These are phyloP conservation scores for Drosophila nebulosa DNA, from an alignment of 1,140 invertebrate genomes.

Conservation along the genomic window DNA sequence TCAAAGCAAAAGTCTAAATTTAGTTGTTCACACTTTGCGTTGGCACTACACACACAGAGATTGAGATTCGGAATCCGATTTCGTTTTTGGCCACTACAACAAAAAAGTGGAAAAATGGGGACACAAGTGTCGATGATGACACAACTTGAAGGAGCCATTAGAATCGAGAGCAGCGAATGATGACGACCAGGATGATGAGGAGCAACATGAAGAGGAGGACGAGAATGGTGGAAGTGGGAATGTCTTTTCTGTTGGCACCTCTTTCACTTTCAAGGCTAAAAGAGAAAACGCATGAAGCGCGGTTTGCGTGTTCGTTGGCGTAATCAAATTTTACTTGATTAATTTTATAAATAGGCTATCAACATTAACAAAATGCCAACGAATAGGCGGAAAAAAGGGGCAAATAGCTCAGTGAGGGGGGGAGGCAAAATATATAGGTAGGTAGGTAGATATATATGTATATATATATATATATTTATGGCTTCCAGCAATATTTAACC, in stretches of 20 bases:
- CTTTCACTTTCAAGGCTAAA: slow-evolving; percentile 4
- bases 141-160: background rate
- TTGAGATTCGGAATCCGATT: slow-evolving; percentile 7
- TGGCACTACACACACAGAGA: slow-evolving; percentile 34
- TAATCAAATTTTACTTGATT: slow-evolving; percentile 49
- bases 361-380: slow-evolving; percentile 39
- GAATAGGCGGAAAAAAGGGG: background rate
- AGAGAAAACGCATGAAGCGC: background rate
- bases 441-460: background rate
- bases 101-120: background rate
- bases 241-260: background rate
- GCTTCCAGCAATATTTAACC: slow-evolving; percentile 50
- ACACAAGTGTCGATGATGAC: slow-evolving; percentile 4
- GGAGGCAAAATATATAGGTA: background rate
- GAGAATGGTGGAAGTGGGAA: background rate
- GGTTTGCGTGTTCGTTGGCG: slow-evolving; percentile 20
- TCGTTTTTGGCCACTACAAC: background rate
- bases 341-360: slow-evolving; percentile 59
- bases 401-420: background rate
- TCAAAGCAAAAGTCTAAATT: slow-evolving; percentile 66
- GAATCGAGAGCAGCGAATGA: background rate
- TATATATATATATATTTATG: slow-evolving; percentile 19
- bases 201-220: too few relatives aligned
- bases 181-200: too few relatives aligned
- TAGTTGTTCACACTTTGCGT: slow-evolving; percentile 71